Evolutionary conservation across 2,888 invertebrate species (phyloP), one percentile per base, ranked within the genome.

Genomic region (Therioaphis trifolii): DNA sequence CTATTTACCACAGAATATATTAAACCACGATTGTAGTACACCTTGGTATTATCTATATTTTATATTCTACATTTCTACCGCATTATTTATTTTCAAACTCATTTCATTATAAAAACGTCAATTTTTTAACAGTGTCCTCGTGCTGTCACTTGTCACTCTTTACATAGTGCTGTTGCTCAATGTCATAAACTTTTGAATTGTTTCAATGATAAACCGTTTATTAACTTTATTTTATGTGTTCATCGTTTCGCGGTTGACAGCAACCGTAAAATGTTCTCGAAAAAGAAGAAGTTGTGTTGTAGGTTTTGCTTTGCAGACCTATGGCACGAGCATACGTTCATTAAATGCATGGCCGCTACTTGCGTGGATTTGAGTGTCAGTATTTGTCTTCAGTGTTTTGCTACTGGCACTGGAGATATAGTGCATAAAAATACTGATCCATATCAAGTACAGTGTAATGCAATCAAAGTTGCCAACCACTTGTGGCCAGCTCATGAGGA

Each of bases 381-480:
- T 52, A 15, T 82, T n/a, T 82, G 82, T 4, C 52, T 82, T 15
- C 46, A 63, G 2, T 82, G 82, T 82, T 82, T 82, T n/a, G 46
- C 82, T 18, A 15, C 82, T 7, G 82, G 82, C 11, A 66, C 72
- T 4, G 63, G 9, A 24, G 82, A 82, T 74, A 0, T 14, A 40
- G 24, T 82, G 40, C 82, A 82, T 21, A 74, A 74, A 18, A 82
- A 82, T 21, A 66, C 63, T 0, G 82, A 82, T 52, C 74, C 72
- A 4, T 82, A 82, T 27, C n/a, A 52, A 58, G 82, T 82, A 9
- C n/a, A 74, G 24, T 74, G 74, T 9, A 82, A 82, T 9, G 82
- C 82, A 7, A 21, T 82, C 0, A 2, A 74, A 4, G 46, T 66
- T 24, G 24, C 7, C 2, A 24, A 82, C 35, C 24, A 29, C 18